Percentiles rank a stretch among this genome's conserved stretches.
Conservation (phyloP, 37 sponge, comb jelly and placozoan genomes). For the Dysidea cf. avara region DNA sequence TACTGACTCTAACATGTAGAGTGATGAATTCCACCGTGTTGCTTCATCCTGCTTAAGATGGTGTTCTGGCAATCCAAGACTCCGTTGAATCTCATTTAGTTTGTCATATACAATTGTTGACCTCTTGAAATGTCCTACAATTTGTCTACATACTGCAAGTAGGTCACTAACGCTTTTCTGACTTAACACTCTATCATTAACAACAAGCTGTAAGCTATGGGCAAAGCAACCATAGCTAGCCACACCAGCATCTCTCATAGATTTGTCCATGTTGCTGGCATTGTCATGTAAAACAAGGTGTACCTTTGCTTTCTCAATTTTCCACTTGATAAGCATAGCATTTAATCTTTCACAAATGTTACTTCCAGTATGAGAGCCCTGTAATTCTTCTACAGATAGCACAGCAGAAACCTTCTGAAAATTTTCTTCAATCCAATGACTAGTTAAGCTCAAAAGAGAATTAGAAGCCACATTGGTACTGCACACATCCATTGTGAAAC, state of each 20-base stretch:
- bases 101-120: neutral
- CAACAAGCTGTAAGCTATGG: slow-evolving; percentile 20
- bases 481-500: slow-evolving; percentile 18
- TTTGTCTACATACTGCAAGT: slow-evolving; percentile 10
- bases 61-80: slow-evolving; percentile 22
- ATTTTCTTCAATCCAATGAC: slow-evolving; percentile 31
- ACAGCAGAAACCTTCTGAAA: slow-evolving; percentile 25
- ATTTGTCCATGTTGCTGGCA: slow-evolving; percentile 25
- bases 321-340: slow-evolving; percentile 38
- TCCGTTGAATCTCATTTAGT: slow-evolving; percentile 8
- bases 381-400: slow-evolving; percentile 5
- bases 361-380: slow-evolving; percentile 37
- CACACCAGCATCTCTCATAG: neutral
- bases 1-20: slow-evolving; percentile 16
- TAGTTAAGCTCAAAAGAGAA: slow-evolving; percentile 33
- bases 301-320: slow-evolving; percentile 9
- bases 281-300: slow-evolving; percentile 25
- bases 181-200: slow-evolving; percentile 31
- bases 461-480: too few relatives aligned
- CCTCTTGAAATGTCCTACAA: slow-evolving; percentile 36
- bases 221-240: slow-evolving; percentile 14
- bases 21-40: too few relatives aligned
- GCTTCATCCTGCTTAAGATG: slow-evolving; percentile 9
- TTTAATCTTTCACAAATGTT: slow-evolving; percentile 5
- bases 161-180: slow-evolving; percentile 9